These are phyloP conservation scores for Plutella xylostella DNA, from an alignment of 2,888 invertebrate species.

Conservation along the genomic window DNA sequence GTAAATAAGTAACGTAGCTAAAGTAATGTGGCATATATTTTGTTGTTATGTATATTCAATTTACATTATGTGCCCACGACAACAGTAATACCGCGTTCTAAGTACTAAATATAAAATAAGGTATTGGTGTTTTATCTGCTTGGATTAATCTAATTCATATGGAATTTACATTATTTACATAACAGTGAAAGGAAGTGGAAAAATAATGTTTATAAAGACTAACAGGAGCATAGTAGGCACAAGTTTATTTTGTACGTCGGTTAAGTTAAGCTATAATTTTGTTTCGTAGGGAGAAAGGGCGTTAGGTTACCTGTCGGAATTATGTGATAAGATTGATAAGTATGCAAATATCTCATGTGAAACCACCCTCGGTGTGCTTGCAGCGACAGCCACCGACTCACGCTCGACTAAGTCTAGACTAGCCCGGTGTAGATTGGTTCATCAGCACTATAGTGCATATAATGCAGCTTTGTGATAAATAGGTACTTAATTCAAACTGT, in stretches of 20 bases:
- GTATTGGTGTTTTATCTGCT: slow-evolving; percentile 4
- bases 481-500: slow-evolving; percentile 5
- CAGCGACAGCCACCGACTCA: too few relatives aligned
- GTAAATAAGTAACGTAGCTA: neutral
- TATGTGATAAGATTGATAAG: too few relatives aligned
- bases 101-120: slow-evolving; percentile 6
- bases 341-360: too few relatives aligned
- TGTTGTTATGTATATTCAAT: neutral
- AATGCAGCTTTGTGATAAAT: neutral
- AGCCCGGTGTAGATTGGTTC: slow-evolving; percentile 14
- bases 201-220: neutral
- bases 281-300: neutral
- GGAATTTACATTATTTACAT: neutral
- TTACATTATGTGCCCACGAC: neutral
- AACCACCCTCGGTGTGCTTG: too few relatives aligned
- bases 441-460: neutral
- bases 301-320: neutral
- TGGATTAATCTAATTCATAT: slow-evolving; percentile 4
- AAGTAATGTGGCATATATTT: neutral
- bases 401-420: too few relatives aligned
- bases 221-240: neutral
- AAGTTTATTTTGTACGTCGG: neutral
- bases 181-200: neutral
- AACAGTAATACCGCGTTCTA: neutral
- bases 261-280: neutral